phyloP scores from a whole-genome alignment of 2,113 vertebrate species.

The Numenius arquata region DNA sequence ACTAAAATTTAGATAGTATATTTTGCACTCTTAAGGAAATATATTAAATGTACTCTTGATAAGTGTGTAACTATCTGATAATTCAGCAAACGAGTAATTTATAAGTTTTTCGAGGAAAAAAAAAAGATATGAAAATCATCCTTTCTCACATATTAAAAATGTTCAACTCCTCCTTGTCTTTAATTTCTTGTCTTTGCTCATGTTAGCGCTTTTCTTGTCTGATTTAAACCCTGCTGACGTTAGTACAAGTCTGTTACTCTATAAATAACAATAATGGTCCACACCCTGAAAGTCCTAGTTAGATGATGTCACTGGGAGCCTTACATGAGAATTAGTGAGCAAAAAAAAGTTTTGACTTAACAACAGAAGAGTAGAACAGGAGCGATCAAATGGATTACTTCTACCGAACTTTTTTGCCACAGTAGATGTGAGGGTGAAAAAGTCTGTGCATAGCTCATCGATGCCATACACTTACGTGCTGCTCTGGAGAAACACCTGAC shows the following conservation, averaged over 20 bases:
- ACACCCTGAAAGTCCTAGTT: not conserved
- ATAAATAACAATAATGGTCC: slow-evolving; percentile 9
- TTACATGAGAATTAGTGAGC: not conserved
- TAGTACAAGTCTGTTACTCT: not conserved
- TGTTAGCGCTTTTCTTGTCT: not conserved
- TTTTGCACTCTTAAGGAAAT: not conserved
- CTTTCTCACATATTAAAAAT: not conserved
- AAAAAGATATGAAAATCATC: not conserved
- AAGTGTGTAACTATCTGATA: not conserved
- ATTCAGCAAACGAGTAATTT: not conserved
- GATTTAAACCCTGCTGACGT: not conserved
- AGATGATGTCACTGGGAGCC: not conserved
- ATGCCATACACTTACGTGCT: not conserved
- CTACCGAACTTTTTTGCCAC: not conserved
- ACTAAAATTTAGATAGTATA: not conserved
- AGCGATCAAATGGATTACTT: not conserved
- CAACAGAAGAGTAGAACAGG: not conserved
- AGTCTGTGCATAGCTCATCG: not conserved
- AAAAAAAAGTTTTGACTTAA: not conserved
- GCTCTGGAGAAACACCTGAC: not conserved
- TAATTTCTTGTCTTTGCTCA: not conserved
- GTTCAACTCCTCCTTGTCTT: not conserved
- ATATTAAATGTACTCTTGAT: not conserved
- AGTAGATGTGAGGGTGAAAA: not conserved
- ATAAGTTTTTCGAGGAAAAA: not conserved